These are phyloP conservation scores for Galago senegalensis DNA, from an alignment of 2,797 vertebrate species.

Conservation along the genomic window DNA sequence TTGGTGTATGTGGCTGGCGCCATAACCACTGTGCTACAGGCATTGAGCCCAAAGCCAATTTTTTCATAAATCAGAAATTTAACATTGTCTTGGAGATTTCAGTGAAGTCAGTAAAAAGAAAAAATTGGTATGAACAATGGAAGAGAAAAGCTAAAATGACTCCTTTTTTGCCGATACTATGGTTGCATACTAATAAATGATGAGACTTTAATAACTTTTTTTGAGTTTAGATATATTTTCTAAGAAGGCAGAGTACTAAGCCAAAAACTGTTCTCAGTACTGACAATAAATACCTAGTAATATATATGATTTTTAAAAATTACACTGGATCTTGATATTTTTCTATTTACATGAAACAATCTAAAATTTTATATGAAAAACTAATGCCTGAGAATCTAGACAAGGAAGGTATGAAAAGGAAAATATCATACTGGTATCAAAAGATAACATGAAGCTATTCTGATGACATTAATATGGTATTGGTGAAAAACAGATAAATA, in stretches of 20 bases:
- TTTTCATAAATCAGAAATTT: background rate
- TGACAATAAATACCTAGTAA: background rate
- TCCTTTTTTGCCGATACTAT: background rate
- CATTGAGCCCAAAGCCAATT: too few species aligned
- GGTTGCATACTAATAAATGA: background rate
- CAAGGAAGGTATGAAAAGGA: slow-evolving; percentile 10
- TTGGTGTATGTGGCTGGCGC: too few species aligned
- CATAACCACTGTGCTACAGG: too few species aligned
- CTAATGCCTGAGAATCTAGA: background rate
- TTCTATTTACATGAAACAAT: background rate
- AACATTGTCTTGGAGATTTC: background rate
- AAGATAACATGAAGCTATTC: slow-evolving; percentile 27
- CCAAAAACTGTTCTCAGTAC: slow-evolving; percentile 1
- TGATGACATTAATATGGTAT: slow-evolving; percentile 10
- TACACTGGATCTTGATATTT: slow-evolving; percentile 12
- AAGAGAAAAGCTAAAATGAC: background rate
- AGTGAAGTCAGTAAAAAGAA: background rate
- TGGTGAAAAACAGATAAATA: background rate
- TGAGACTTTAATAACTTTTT: background rate
- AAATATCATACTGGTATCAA: background rate
- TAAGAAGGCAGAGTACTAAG: background rate
- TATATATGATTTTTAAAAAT: slow-evolving; percentile 14
- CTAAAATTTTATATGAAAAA: slow-evolving; percentile 37
- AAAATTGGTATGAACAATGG: background rate
- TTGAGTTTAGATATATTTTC: background rate